Evolutionary conservation across 2,888 invertebrate species (phyloP), one percentile per base, ranked within the genome.

Genomic region (Quadriops clusia): DNA sequence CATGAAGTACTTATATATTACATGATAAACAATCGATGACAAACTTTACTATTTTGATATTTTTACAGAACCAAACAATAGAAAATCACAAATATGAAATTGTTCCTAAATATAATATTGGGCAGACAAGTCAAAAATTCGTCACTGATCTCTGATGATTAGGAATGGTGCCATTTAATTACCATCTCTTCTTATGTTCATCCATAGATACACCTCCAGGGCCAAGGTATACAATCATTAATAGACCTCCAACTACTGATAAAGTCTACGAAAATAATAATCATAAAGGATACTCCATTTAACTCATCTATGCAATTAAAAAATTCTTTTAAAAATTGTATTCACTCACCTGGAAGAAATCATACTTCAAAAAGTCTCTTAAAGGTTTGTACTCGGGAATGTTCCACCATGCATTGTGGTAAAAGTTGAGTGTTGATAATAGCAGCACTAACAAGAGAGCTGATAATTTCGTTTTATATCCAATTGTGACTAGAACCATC

Each of bases 181-280:
- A 94, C 93, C 93, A 99, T 61, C 87, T 84, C 68, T 99, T 99
- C 70, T 99, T 99, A 67, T 97, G 94, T 58, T 97, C 97, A 63
- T 99, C 98, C 90, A 99, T 94, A 39, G 95, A 95, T 21, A 95
- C 94, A 33, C 93, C 94, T 36, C 98, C 99, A 20, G 98, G 98
- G 17, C 99, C 98, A 40, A 97, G 72, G 40, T 89, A 89, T 7
- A 99, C 97, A 46, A 99, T 94, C 83, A 99, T 89, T 33, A 99
- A 68, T 13, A 99, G 77, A 29, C 97, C 99, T 40, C 99, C 99
- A 54, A 99, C 82, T 40, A 99, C 98, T 23, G 97, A 97, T 52
- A 97, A 68, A 22, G 98, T 99, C 86, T 98, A 77, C 36, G 84
- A 84, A 38, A 42, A 45, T 41, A 43, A n/a, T n/a, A n/a, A 43